These are phyloP conservation scores for Rafetus swinhoei DNA, from an alignment of 2,113 vertebrate species.

Conservation along the genomic window DNA sequence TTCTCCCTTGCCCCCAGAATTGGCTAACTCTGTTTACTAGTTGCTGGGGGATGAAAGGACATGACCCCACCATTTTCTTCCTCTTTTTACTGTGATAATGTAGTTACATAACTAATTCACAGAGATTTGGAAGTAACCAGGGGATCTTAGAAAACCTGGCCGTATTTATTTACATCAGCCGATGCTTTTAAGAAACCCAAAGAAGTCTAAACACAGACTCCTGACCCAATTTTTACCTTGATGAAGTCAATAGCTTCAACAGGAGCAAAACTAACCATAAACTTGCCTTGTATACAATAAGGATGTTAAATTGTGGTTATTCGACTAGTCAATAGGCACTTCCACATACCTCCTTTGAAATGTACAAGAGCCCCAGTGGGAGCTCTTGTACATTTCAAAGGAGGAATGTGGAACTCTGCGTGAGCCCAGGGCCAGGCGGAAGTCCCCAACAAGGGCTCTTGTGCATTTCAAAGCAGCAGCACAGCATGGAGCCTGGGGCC, in stretches of 20 bases:
- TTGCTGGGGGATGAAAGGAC: background rate
- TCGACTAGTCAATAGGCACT: no score
- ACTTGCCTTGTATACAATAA: background rate
- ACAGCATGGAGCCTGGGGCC: no score
- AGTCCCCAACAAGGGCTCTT: no score
- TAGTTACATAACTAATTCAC: background rate
- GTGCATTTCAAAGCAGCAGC: no score
- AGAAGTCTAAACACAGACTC: constrained; percentile 47
- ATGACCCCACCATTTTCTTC: background rate
- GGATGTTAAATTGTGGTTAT: no score
- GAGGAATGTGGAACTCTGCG: no score
- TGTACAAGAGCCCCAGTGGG: no score
- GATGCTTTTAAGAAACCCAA: constrained; percentile 35
- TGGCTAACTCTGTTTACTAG: background rate
- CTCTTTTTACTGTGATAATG: background rate
- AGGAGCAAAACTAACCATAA: background rate
- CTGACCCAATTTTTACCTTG: background rate
- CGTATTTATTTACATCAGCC: constrained; percentile 63
- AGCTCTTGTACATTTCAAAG: no score
- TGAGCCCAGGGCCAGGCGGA: no score
- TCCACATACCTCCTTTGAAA: no score
- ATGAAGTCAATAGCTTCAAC: background rate
- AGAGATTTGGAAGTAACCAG: constrained; percentile 43
- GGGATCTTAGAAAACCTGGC: constrained; percentile 41
- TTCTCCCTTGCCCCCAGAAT: background rate